Percentiles rank a stretch among this genome's conserved stretches.
These are phyloP conservation scores for Linnaemya vulpina DNA, from an alignment of 2,888 invertebrate species.

Conservation along the genomic window DNA sequence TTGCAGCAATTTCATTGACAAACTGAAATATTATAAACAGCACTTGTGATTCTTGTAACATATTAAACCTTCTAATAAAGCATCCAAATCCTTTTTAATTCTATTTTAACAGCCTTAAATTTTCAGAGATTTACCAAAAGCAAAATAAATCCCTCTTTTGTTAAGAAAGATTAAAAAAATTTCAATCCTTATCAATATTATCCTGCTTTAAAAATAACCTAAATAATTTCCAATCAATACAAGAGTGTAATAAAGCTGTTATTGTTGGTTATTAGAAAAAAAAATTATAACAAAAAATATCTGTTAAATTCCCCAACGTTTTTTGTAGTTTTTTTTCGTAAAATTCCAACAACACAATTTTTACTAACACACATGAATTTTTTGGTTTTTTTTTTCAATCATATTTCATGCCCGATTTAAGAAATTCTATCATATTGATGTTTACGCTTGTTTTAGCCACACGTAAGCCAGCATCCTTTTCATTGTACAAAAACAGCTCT, in stretches of 20 bases:
- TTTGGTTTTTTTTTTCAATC: not conserved
- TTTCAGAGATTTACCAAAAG: not conserved
- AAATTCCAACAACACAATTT: not conserved
- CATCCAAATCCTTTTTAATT: not conserved
- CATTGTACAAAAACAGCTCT: not conserved
- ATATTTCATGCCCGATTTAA: not conserved
- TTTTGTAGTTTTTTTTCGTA: not conserved
- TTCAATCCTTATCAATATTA: not conserved
- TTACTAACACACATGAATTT: not conserved
- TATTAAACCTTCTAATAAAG: not conserved
- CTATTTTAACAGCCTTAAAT: not conserved
- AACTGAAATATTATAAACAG: no score
- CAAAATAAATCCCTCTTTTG: not conserved
- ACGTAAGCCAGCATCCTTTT: not conserved
- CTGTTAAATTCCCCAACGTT: not conserved
- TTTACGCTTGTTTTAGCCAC: not conserved
- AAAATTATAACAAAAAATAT: no score
- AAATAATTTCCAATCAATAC: not conserved
- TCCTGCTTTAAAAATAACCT: not conserved
- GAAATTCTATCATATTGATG: slow-evolving; percentile 12
- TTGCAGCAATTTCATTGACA: not conserved
- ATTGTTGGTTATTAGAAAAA: not conserved
- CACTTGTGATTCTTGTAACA: no score
- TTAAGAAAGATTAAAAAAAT: not conserved
- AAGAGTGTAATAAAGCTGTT: not conserved